Base-by-base conservation (phyloP, 2,888 invertebrate genomes). In the Tricholauxania praeusta region DNA sequence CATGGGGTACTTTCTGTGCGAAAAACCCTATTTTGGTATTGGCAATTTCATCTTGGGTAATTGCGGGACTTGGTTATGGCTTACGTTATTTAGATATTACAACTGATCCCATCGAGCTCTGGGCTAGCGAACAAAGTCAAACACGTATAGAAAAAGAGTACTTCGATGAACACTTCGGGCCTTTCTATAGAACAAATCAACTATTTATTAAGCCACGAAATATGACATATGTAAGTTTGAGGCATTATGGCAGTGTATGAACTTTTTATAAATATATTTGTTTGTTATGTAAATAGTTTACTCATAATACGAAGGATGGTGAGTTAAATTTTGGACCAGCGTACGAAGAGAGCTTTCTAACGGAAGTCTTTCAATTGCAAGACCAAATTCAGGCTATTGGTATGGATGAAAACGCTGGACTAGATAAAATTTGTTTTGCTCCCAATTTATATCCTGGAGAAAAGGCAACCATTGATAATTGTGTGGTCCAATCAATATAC, bases 181-280 rank as follows among this genome's bases (percentile, higher is more conserved):
- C 96, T 0, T 97, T 97, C 87, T 96, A 95, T 85, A 90, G 97
- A 69, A 93, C 95, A 3, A 93, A 96, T 82, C 98, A 98, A 88
- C 88, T 98, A 69, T 97, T 95, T 80, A 90, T 98, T 49, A 93
- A 91, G 82, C 88, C 94, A 0, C 87, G 89, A 0, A 90, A 90
- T 2, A 86, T 91, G 52, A 87, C 89, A 0, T 82, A 85, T 68
- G 91, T 92, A 85, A 85, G 86, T 74, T 28, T 28, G 28, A 28
- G 28, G 28, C 28, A 14, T 1, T 71, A n/a, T 8, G 28, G 39
- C 39, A 39, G 10, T 10, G 6, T 1, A 10, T 39, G 7, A 28
- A 2, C 32, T 32, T 39, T 10, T 39, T 32, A 19, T 66, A 39
- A 12, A 49, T 70, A 17, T 48, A 67, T 12, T 49, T 28, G 52